phyloP scores from a whole-genome alignment of 2,113 vertebrate species.

The Syngnathus scovelli region DNA sequence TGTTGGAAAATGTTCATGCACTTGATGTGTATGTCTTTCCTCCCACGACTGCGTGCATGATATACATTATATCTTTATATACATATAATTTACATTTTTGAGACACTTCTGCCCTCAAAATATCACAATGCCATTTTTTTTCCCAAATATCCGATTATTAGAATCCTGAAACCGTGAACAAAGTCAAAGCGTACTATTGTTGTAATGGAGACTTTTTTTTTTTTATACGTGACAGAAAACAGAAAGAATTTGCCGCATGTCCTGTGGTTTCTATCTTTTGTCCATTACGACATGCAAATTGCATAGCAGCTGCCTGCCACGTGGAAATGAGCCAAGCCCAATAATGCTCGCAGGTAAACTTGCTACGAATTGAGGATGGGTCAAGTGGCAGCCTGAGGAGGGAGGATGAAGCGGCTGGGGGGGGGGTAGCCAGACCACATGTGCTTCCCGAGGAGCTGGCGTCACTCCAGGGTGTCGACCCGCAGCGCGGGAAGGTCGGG shows the following conservation, averaged over 20 bases:
- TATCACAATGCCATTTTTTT: no score
- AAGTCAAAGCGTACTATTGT: neutral
- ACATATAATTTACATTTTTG: no score
- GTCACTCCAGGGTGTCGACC: constrained; percentile 49
- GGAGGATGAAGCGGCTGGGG: constrained; percentile 1
- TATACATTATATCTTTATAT: neutral
- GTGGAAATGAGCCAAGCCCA: constrained; percentile 1
- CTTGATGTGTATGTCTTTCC: neutral
- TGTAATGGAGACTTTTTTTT: neutral
- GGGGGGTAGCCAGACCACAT: constrained; percentile 43
- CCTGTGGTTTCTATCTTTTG: neutral
- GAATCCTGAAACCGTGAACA: neutral
- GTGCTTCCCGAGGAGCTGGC: constrained; percentile 51
- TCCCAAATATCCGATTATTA: no score
- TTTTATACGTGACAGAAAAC: neutral
- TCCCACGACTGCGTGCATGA: neutral
- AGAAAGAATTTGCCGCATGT: neutral
- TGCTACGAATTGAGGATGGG: constrained; percentile 11
- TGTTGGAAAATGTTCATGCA: neutral
- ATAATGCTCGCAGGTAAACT: constrained; percentile 1
- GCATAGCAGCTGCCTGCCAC: neutral
- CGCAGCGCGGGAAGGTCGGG: constrained; percentile 37
- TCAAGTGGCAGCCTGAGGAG: constrained; percentile 27
- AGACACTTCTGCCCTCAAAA: no score
- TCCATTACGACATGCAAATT: neutral